Conservation (phyloP, 2,797 vertebrate species). For the Vultur gryphus region DNA sequence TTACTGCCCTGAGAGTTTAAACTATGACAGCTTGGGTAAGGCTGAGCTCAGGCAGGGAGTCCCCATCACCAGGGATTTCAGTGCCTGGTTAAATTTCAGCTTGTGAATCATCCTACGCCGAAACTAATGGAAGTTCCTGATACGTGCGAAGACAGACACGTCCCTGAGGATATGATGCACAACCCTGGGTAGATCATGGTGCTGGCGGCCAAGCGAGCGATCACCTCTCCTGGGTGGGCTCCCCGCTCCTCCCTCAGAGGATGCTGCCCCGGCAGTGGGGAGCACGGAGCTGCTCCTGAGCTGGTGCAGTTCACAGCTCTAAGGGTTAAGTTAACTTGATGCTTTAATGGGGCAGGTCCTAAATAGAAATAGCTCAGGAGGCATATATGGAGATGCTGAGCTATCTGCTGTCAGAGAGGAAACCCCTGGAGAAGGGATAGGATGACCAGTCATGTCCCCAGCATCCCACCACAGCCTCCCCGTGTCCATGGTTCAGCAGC, state of each 20-base stretch:
- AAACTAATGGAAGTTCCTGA: not conserved
- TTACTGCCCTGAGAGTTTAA: not conserved
- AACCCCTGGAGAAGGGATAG: not conserved
- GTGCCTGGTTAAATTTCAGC: not conserved
- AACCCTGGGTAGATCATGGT: fast-evolving
- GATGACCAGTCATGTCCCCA: not conserved
- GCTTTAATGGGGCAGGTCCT: not conserved
- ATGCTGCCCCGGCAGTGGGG: not conserved
- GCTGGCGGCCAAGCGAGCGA: fast-evolving
- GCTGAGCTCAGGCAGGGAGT: not conserved
- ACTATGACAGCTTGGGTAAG: not conserved
- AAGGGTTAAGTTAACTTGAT: not conserved
- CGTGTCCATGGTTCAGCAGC: not conserved
- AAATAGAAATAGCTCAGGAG: not conserved
- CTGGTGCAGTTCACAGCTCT: not conserved
- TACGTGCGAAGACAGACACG: fast-evolving
- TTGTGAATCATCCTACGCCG: fast-evolving
- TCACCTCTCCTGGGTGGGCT: not conserved
- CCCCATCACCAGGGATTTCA: not conserved
- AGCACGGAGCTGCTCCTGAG: not conserved
- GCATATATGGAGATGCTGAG: not conserved
- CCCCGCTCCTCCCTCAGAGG: fast-evolving
- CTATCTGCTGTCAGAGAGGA: not conserved
- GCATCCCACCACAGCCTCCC: not conserved
- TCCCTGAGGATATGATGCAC: not conserved